Base-by-base conservation (phyloP, 2,888 invertebrate genomes). In the Sinohyriopsis cumingii region DNA sequence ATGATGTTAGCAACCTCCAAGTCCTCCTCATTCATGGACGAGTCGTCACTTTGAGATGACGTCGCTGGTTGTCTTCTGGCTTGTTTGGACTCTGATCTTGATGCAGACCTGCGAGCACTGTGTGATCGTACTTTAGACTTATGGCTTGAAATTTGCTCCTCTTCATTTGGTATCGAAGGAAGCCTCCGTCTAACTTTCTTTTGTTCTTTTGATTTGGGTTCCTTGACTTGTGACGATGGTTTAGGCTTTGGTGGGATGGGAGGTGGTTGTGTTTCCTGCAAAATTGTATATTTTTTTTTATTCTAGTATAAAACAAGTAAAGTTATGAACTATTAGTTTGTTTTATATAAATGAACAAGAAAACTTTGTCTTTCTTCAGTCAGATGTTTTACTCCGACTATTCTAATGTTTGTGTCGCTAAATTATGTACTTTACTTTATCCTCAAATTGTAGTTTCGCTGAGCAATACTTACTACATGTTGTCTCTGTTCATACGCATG, bases 11-110 rank as follows among this genome's bases (percentile, higher is more conserved):
- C 84, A 22, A 85, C 85, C 64, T 85, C 86, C 64, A 81, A 73
- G 66, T 86, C 86, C 54, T 86, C 85, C 57, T 85, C 85, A 56
- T 85, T 86, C 83, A 84, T 82, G 5, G 84, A 82, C 1, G 83
- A 81, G 62, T 85, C 85, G 56, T 84, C 84, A 56, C 84, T 82
- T 7, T 78, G 73, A 2, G 81, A 81, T 12, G 81, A 82, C 0
- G 79, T 76, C 2, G 79, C 76, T 7, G 76, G 66, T 33, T 78
- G 72, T 66, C 72, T 72, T n/a, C 68, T 62, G 33, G 59, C 65
- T 33, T 65, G 53, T 65, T 60, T 71, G n/a, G 66, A 59, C 53
- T 78, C 78, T 18, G 75, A 59, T 55, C 72, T 68, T 19, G 76
- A 67, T 28, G 73, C 69, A 3, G 77, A 76, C 71, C 73, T 78